Conservation (phyloP, 2,113 vertebrate species). For the Australoheros scitulus region DNA sequence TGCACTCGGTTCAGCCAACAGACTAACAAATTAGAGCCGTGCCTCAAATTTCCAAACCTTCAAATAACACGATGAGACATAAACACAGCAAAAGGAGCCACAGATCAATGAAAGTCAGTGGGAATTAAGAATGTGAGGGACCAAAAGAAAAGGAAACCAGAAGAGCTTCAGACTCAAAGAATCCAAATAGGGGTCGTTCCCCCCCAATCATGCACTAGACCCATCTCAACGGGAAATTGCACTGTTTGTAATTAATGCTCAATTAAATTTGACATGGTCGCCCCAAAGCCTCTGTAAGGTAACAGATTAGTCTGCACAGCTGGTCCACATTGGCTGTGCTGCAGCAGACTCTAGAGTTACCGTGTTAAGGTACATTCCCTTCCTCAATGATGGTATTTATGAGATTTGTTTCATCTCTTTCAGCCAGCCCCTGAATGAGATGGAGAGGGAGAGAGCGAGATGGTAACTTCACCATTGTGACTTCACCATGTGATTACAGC, state of each 20-base stretch:
- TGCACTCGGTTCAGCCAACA: neutral
- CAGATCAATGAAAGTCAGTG: slow-evolving; percentile 18
- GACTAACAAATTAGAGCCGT: neutral
- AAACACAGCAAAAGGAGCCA: neutral
- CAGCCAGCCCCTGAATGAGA: slow-evolving; percentile 11
- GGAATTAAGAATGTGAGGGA: slow-evolving; percentile 20
- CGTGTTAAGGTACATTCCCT: slow-evolving; percentile 65
- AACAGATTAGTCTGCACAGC: slow-evolving; percentile 76
- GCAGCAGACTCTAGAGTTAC: slow-evolving; percentile 70
- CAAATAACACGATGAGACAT: neutral
- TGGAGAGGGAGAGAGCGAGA: slow-evolving; percentile 8
- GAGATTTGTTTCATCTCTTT: slow-evolving; percentile 66
- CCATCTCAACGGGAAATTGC: slow-evolving; percentile 64
- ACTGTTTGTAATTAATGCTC: slow-evolving; percentile 77
- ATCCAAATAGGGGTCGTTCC: slow-evolving; percentile 23
- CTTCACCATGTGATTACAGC: slow-evolving; percentile 62
- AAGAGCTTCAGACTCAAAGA: neutral
- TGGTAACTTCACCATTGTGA: slow-evolving; percentile 47
- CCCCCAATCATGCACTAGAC: slow-evolving; percentile 50
- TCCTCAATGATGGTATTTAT: slow-evolving; percentile 75
- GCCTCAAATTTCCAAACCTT: neutral
- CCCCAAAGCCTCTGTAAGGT: slow-evolving; percentile 73
- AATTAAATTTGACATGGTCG: slow-evolving; percentile 72
- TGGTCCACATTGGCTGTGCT: slow-evolving; percentile 71
- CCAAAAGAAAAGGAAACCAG: slow-evolving; percentile 5